Evolutionary conservation across 2,888 invertebrate species (phyloP).

Genomic region (Anagyrus pseudococci): DNA sequence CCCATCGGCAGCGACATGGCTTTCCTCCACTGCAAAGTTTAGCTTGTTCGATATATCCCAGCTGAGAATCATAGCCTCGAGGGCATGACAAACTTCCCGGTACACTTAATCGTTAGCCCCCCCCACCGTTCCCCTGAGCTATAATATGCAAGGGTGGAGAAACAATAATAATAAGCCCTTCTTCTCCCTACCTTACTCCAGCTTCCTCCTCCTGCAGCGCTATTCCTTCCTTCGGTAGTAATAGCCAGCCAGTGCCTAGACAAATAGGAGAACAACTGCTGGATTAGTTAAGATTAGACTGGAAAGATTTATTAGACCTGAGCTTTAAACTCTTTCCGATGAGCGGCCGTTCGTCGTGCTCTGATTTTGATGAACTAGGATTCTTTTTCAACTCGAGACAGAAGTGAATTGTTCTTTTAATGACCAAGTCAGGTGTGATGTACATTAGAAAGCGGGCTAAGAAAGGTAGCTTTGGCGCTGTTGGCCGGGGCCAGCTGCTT

Average conservation of each 20-base stretch:
- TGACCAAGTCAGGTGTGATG: too few relatives aligned
- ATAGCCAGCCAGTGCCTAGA: conserved; percentile 44
- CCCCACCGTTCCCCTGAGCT: conserved; percentile 48
- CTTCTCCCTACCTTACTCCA: conserved; percentile 18
- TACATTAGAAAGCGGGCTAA: too few relatives aligned
- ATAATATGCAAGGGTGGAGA: conserved; percentile 59
- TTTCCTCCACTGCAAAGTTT: conserved; percentile 18
- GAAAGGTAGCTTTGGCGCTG: conserved; percentile 45
- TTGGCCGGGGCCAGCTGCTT: too few relatives aligned
- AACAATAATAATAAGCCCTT: conserved; percentile 54
- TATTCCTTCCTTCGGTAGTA: neutral
- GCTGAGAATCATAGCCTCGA: conserved; percentile 47
- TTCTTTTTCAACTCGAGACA: too few relatives aligned
- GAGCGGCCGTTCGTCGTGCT: too few relatives aligned
- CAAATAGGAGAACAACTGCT: conserved; percentile 51
- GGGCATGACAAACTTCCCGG: conserved; percentile 54
- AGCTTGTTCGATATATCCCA: conserved; percentile 37
- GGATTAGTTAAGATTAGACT: conserved; percentile 58
- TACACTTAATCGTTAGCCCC: conserved; percentile 52
- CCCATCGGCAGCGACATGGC: too few relatives aligned
- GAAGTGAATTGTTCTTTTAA: too few relatives aligned
- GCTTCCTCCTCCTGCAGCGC: neutral
- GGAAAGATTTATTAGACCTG: too few relatives aligned
- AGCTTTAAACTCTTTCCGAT: too few relatives aligned
- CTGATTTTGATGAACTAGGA: too few relatives aligned